These are phyloP conservation scores for Atrina japonica DNA, from an alignment of 2,888 invertebrate species.

Conservation along the genomic window DNA sequence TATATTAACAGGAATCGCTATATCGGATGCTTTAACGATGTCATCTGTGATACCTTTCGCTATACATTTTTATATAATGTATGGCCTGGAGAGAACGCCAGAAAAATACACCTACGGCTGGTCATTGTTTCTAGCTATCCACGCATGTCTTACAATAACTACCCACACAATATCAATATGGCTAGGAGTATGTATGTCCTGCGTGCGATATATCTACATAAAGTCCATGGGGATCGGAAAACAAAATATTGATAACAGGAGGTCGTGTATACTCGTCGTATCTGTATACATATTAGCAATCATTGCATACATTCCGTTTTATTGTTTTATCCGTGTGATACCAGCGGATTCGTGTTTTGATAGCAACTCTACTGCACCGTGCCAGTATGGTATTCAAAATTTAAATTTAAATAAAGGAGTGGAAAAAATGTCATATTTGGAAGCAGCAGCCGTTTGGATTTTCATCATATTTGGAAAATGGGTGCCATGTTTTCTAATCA, in stretches of 20 bases:
- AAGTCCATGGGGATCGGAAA: slow-evolving; percentile 53
- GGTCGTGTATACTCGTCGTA: slow-evolving; percentile 84
- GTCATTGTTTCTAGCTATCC: slow-evolving; percentile 84
- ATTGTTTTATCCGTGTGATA: slow-evolving; percentile 56
- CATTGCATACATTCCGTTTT: slow-evolving; percentile 72
- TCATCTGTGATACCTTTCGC: slow-evolving; percentile 93
- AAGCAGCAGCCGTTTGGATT: slow-evolving; percentile 84
- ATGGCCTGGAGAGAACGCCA: slow-evolving; percentile 56
- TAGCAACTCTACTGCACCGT: slow-evolving; percentile 47
- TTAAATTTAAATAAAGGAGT: slow-evolving; percentile 40
- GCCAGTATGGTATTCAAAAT: slow-evolving; percentile 52
- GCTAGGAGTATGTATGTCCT: slow-evolving; percentile 94
- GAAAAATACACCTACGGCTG: slow-evolving; percentile 75
- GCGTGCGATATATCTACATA: slow-evolving; percentile 85
- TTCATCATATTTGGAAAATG: slow-evolving; percentile 96
- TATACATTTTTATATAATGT: slow-evolving; percentile 83
- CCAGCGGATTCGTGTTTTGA: slow-evolving; percentile 27
- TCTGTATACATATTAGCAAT: slow-evolving; percentile 66
- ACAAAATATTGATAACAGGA: slow-evolving; percentile 44
- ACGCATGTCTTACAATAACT: slow-evolving; percentile 92
- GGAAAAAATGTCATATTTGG: slow-evolving; percentile 40
- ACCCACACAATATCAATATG: slow-evolving; percentile 95
- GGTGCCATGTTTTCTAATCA: slow-evolving; percentile 92
- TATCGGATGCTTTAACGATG: slow-evolving; percentile 94
- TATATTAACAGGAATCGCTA: slow-evolving; percentile 91